phyloP scores from a whole-genome alignment of 2,888 invertebrate genomes.

The Rhingia rostrata region DNA sequence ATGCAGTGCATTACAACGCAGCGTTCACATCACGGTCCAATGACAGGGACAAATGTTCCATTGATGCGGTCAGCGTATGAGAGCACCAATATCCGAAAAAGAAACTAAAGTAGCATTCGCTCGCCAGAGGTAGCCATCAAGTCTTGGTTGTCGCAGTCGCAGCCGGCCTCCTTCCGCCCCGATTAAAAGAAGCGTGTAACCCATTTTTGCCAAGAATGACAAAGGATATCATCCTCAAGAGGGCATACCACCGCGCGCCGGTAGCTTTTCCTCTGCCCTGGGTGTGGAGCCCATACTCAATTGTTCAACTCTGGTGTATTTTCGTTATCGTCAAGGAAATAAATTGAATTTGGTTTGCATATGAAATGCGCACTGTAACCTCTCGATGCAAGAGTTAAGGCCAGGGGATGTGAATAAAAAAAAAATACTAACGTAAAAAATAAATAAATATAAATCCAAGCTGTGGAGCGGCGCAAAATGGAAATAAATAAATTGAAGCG shows the following conservation, averaged over 20 bases:
- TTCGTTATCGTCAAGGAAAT: slow-evolving; percentile 66
- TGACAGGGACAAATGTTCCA: slow-evolving; percentile 70
- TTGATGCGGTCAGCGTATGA: slow-evolving; percentile 27
- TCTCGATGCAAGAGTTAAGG: slow-evolving; percentile 44
- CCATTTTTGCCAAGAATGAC: slow-evolving; percentile 72
- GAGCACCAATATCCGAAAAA: background rate
- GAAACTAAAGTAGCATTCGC: slow-evolving; percentile 6
- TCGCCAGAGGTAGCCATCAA: no score
- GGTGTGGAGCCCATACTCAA: slow-evolving; percentile 23
- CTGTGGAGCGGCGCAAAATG: slow-evolving; percentile 42
- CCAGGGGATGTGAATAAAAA: slow-evolving; percentile 18
- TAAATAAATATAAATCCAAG: slow-evolving; percentile 39
- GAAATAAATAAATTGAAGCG: slow-evolving; percentile 67
- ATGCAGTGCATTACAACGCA: slow-evolving; percentile 5
- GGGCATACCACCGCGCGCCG: slow-evolving; percentile 45
- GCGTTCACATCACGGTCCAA: slow-evolving; percentile 62
- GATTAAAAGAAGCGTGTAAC: slow-evolving; percentile 63
- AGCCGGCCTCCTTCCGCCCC: slow-evolving; percentile 22
- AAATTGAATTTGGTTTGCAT: slow-evolving; percentile 75
- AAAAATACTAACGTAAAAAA: slow-evolving; percentile 20
- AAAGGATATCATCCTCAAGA: slow-evolving; percentile 69
- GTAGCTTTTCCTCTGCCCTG: slow-evolving; percentile 14
- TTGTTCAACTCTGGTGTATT: slow-evolving; percentile 46
- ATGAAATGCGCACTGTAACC: slow-evolving; percentile 65
- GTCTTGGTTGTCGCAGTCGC: background rate